Evolutionary conservation across 2,113 vertebrate genomes (phyloP).

Genomic region (Butorides virescens): DNA sequence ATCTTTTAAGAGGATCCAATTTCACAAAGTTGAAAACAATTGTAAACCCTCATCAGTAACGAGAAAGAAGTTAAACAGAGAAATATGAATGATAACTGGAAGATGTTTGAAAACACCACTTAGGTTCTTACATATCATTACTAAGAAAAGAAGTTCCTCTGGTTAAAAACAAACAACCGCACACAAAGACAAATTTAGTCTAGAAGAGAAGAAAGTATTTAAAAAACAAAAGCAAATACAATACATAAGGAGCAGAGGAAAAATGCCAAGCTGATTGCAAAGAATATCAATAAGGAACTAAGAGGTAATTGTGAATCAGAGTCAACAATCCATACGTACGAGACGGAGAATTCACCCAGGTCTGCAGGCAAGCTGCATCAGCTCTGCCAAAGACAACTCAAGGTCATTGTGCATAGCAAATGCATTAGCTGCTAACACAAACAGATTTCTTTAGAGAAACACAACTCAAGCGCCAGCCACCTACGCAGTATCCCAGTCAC

Average conservation of each 20-base stretch:
- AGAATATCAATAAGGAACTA: constrained; percentile 55
- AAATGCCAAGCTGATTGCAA: constrained; percentile 52
- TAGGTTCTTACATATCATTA: neutral
- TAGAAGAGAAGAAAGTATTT: constrained; percentile 15
- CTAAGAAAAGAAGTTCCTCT: neutral
- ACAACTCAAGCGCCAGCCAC: rapidly evolving
- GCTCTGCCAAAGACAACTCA: constrained; percentile 27
- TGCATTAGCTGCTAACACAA: neutral
- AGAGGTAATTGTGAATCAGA: constrained; percentile 36
- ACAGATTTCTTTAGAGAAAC: constrained; percentile 2
- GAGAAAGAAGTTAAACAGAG: neutral
- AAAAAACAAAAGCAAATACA: constrained; percentile 43
- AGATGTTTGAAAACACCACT: neutral
- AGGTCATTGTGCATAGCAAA: constrained; percentile 31
- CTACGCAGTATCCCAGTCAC: neutral
- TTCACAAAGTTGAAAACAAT: neutral
- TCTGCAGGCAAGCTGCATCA: neutral
- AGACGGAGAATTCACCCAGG: constrained; percentile 10
- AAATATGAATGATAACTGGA: neutral
- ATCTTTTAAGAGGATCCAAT: neutral
- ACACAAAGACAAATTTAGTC: constrained; percentile 31
- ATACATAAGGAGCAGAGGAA: neutral
- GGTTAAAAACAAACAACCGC: constrained; percentile 16
- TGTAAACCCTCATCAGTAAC: neutral
- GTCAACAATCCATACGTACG: neutral